phyloP scores from a whole-genome alignment of 2,113 vertebrate genomes.

The Mirounga angustirostris region DNA sequence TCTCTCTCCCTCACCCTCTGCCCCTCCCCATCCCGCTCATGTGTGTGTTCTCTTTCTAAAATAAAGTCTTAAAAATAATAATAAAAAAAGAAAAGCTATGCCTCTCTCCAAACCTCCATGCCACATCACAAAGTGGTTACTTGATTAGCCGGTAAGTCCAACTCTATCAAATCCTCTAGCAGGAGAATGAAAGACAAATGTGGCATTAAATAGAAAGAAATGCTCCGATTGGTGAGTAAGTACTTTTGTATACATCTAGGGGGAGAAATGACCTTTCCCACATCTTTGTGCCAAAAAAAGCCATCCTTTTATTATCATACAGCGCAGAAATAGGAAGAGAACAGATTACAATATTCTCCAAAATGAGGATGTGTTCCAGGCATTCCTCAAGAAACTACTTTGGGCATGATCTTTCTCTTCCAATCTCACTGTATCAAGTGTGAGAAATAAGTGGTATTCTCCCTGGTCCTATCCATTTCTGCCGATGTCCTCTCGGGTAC shows the following conservation, averaged over 20 bases:
- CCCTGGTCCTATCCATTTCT: background rate
- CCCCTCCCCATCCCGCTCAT: fast-evolving
- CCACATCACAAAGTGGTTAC: background rate
- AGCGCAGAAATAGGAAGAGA: background rate
- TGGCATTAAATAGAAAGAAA: background rate
- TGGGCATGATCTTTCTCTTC: background rate
- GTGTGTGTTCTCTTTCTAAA: background rate
- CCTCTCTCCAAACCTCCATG: background rate
- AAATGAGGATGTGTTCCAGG: background rate
- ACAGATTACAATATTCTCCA: background rate
- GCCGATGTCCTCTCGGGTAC: fast-evolving
- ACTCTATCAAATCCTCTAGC: background rate
- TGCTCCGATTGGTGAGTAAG: background rate
- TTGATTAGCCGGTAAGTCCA: background rate
- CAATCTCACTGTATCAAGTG: background rate
- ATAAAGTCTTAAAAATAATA: background rate
- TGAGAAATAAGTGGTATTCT: background rate
- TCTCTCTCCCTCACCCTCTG: background rate
- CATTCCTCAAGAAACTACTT: background rate
- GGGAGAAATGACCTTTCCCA: background rate
- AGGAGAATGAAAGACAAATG: background rate
- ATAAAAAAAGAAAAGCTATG: background rate
- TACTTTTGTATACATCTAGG: background rate
- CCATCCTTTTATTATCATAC: background rate
- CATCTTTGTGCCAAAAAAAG: background rate